These are phyloP conservation scores for Falcaria lacertinaria DNA, from an alignment of 2,888 invertebrate genomes.

Conservation along the genomic window DNA sequence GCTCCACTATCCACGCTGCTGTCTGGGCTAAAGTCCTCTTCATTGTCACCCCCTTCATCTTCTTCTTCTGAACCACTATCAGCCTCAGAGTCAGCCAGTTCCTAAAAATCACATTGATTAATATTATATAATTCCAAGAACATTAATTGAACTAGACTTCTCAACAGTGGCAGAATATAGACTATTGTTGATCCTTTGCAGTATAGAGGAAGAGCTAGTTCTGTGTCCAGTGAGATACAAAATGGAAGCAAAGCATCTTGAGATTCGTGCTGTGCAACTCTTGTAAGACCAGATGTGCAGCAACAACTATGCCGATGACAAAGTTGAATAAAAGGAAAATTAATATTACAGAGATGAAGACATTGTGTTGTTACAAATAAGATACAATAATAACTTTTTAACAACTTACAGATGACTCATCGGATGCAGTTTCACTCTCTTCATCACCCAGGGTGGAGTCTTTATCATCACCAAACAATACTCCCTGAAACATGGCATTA, in stretches of 20 bases:
- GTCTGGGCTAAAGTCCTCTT: conserved; percentile 32
- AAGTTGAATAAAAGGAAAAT: too few species aligned
- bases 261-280: too few species aligned
- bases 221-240: too few species aligned
- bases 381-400: background rate
- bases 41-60: conserved; percentile 41
- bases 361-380: too few species aligned
- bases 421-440: conserved; percentile 30
- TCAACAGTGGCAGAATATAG: too few species aligned
- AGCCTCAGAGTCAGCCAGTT: conserved; percentile 51
- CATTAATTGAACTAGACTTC: too few species aligned
- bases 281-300: too few species aligned
- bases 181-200: too few species aligned
- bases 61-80: conserved; percentile 43
- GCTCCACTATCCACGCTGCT: conserved; percentile 64
- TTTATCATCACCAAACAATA: conserved; percentile 78
- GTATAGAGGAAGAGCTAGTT: too few species aligned
- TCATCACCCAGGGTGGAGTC: conserved; percentile 64
- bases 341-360: too few species aligned
- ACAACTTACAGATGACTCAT: conserved; percentile 54
- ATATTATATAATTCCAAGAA: background rate
- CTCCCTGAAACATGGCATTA: conserved; percentile 43
- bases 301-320: too few species aligned
- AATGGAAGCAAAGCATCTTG: too few species aligned
- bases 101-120: conserved; percentile 27